These are phyloP conservation scores for Napeogenes sylphis DNA, from an alignment of 2,888 invertebrate genomes.

Conservation along the genomic window DNA sequence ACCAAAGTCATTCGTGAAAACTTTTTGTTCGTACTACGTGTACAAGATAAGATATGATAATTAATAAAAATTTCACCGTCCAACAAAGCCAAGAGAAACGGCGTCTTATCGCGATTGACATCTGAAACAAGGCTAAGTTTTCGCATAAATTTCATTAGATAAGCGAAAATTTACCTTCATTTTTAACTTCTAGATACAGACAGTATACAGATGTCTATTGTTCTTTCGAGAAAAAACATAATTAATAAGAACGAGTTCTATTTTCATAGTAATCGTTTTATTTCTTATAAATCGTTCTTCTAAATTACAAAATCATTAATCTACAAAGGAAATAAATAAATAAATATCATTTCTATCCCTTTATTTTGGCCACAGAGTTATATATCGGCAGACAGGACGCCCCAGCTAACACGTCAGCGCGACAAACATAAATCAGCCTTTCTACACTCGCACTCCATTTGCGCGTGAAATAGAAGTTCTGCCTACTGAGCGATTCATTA, in stretches of 20 bases:
- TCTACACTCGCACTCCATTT: slow-evolving; percentile 42
- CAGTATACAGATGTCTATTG: background rate
- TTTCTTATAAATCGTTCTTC: no score
- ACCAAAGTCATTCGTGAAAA: background rate
- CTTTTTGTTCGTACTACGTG: background rate
- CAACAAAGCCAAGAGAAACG: slow-evolving; percentile 1
- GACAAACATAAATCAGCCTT: slow-evolving; percentile 51
- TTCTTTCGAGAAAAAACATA: background rate
- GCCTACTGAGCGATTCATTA: slow-evolving; percentile 25
- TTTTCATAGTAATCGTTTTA: no score
- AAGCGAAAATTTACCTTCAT: slow-evolving; percentile 69
- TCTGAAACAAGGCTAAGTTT: slow-evolving; percentile 67
- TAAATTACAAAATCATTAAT: background rate
- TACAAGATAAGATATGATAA: slow-evolving; percentile 2
- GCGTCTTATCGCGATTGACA: slow-evolving; percentile 63
- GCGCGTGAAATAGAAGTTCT: slow-evolving; percentile 59
- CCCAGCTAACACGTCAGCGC: slow-evolving; percentile 23
- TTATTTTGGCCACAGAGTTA: slow-evolving; percentile 27
- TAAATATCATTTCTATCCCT: slow-evolving; percentile 21
- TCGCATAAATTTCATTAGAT: slow-evolving; percentile 73
- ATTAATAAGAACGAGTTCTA: no score
- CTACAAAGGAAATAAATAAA: background rate
- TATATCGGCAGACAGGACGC: slow-evolving; percentile 28
- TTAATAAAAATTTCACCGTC: slow-evolving; percentile 6
- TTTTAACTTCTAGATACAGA: slow-evolving; percentile 48